Percentiles rank a stretch among this genome's conserved stretches.
Evolutionary conservation across 2,888 invertebrate species (phyloP).

Genomic region (Nysson spinosus): DNA sequence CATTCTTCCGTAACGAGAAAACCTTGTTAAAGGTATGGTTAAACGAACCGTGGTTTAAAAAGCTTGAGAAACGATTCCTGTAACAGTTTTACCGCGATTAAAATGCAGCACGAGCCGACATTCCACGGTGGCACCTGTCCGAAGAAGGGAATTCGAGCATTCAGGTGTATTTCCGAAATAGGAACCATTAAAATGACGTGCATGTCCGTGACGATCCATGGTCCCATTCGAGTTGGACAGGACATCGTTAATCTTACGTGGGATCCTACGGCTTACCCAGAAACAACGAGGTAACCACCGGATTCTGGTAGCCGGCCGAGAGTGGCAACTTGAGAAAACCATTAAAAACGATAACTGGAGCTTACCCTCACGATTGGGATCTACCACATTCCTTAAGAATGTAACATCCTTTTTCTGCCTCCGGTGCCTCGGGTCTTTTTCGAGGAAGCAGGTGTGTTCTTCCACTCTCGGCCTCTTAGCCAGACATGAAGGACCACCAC

Average conservation of each 20-base stretch:
- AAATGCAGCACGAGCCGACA: slow-evolving; percentile 14
- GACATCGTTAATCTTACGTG: slow-evolving; percentile 56
- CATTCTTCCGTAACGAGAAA: too few species aligned
- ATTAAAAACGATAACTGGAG: slow-evolving; percentile 59
- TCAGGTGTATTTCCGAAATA: slow-evolving; percentile 52
- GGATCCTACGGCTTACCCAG: slow-evolving; percentile 30
- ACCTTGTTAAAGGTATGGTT: too few species aligned
- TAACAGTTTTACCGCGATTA: slow-evolving; percentile 50
- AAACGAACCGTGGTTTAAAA: slow-evolving; percentile 20
- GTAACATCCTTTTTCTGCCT: slow-evolving; percentile 32
- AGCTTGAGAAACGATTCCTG: slow-evolving; percentile 17
- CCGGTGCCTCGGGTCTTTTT: not conserved
- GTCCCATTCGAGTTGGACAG: slow-evolving; percentile 27
- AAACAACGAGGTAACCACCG: slow-evolving; percentile 22
- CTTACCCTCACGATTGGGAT: slow-evolving; percentile 51
- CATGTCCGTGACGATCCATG: slow-evolving; percentile 39
- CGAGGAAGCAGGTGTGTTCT: slow-evolving; percentile 11
- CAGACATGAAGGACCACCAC: not conserved
- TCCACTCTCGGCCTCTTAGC: not conserved
- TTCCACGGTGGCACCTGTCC: slow-evolving; percentile 47
- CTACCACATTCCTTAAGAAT: slow-evolving; percentile 55
- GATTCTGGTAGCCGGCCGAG: slow-evolving; percentile 40
- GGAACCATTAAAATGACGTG: slow-evolving; percentile 58
- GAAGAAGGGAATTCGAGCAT: slow-evolving; percentile 11
- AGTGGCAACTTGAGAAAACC: slow-evolving; percentile 47